Percentiles rank a stretch among this genome's conserved stretches.
These are phyloP conservation scores for Choloepus hoffmanni DNA, from an alignment of 2,113 vertebrate genomes.

Conservation along the genomic window DNA sequence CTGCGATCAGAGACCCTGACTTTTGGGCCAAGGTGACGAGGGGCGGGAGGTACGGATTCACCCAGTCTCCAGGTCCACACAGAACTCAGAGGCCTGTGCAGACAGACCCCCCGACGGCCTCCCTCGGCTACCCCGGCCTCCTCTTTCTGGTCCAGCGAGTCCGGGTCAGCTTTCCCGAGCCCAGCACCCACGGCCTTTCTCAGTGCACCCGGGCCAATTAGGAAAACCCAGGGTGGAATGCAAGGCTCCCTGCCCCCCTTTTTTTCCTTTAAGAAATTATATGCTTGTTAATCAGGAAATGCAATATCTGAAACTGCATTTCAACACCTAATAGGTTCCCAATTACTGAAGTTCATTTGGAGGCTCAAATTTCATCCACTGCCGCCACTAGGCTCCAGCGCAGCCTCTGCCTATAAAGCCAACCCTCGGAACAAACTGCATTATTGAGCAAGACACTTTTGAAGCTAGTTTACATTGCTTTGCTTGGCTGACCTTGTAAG, in stretches of 20 bases:
- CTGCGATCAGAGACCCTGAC: background rate
- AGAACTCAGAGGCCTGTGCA: background rate
- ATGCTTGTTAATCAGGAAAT: constrained; percentile 40
- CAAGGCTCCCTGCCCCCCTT: background rate
- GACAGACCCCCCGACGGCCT: background rate
- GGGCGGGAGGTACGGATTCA: rapidly evolving
- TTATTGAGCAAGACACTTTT: background rate
- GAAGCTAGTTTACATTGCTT: constrained; percentile 47
- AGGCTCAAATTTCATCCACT: background rate
- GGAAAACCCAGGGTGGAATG: background rate
- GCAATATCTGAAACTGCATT: background rate
- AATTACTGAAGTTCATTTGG: background rate
- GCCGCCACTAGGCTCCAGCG: background rate
- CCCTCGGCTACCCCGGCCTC: background rate
- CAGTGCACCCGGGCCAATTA: background rate
- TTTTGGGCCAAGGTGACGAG: background rate
- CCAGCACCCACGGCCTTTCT: background rate
- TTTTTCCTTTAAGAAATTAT: constrained; percentile 16
- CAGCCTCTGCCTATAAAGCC: background rate
- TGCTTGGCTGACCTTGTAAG: constrained; percentile 63
- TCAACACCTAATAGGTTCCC: background rate
- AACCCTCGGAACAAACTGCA: constrained; percentile 42
- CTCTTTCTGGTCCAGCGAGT: rapidly evolving
- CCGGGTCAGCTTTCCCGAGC: background rate
- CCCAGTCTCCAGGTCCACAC: background rate